A percentile compares a stretch with the other conserved stretches of the same genome.
Evolutionary conservation across 2,888 invertebrate genomes (phyloP).

Genomic region (Cryptus armator): DNA sequence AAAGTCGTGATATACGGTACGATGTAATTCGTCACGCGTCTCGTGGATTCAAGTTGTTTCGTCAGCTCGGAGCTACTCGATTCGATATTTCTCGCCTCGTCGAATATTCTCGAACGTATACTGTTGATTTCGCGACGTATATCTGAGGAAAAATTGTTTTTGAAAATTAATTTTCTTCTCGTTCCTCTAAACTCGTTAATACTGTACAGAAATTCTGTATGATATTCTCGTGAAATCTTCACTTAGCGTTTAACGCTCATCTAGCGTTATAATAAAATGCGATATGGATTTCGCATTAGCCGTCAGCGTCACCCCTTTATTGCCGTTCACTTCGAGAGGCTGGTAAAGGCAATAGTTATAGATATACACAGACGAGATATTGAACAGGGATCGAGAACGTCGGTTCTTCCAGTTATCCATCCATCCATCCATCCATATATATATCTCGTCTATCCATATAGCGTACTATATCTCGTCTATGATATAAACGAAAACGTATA

Average conservation of each 20-base stretch:
- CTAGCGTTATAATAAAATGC: conserved; percentile 60
- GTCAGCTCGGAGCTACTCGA: conserved; percentile 87
- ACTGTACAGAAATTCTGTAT: conserved; percentile 8
- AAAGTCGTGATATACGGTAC: conserved; percentile 85
- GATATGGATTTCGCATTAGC: conserved; percentile 80
- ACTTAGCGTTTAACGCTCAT: conserved; percentile 30
- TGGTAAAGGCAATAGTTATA: conserved; percentile 35
- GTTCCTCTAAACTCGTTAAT: no score
- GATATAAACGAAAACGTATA: conserved; percentile 1
- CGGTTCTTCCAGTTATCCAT: conserved; percentile 47
- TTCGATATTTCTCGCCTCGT: conserved; percentile 87
- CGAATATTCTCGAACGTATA: conserved; percentile 87
- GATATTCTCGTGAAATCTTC: conserved; percentile 10
- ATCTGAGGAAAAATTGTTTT: conserved; percentile 84
- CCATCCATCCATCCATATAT: background rate
- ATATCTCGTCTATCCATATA: background rate
- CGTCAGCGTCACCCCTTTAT: conserved; percentile 68
- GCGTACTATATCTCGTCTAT: background rate
- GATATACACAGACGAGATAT: conserved; percentile 27
- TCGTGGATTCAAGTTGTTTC: conserved; percentile 84
- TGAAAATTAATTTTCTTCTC: no score
- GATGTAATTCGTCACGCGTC: conserved; percentile 74
- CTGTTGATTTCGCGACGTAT: conserved; percentile 87
- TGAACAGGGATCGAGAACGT: conserved; percentile 37
- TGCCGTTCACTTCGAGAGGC: conserved; percentile 51